These are phyloP conservation scores for Leptobrachium ailaonicum DNA, from an alignment of 2,113 vertebrate genomes.

Conservation along the genomic window DNA sequence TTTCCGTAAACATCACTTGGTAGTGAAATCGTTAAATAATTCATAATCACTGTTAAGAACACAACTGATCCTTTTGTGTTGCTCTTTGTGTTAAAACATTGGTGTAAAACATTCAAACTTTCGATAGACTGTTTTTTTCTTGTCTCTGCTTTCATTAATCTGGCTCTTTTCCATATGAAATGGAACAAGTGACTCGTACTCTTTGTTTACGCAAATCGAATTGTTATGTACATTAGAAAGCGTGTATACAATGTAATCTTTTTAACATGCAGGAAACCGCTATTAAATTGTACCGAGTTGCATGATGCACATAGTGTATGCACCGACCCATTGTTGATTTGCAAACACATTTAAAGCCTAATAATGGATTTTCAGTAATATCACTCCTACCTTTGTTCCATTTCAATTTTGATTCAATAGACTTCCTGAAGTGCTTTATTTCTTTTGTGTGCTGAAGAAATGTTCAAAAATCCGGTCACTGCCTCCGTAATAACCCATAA, in stretches of 20 bases:
- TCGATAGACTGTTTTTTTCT: too few relatives aligned
- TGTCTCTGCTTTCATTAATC: too few relatives aligned
- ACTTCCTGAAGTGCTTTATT: constrained; percentile 33
- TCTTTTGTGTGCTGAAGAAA: constrained; percentile 14
- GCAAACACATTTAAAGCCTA: constrained; percentile 8
- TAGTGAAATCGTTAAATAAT: too few relatives aligned
- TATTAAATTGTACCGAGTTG: constrained; percentile 24
- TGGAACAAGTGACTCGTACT: too few relatives aligned
- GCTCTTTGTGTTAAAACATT: too few relatives aligned
- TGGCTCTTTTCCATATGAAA: too few relatives aligned
- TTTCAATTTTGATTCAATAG: constrained; percentile 32
- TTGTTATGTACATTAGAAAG: not conserved
- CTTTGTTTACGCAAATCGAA: not conserved
- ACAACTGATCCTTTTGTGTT: too few relatives aligned
- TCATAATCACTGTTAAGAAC: too few relatives aligned
- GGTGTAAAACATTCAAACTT: too few relatives aligned
- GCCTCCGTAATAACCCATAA: constrained; percentile 12
- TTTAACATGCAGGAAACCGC: constrained; percentile 2
- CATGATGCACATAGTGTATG: not conserved
- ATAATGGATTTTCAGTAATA: constrained; percentile 26
- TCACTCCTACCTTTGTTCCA: constrained; percentile 40
- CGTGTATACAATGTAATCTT: constrained; percentile 14
- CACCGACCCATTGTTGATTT: constrained; percentile 26
- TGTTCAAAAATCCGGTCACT: constrained; percentile 17
- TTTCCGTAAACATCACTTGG: too few relatives aligned